Evolutionary conservation across 2,888 invertebrate genomes (phyloP).

Genomic region (Synergus umbraculus): DNA sequence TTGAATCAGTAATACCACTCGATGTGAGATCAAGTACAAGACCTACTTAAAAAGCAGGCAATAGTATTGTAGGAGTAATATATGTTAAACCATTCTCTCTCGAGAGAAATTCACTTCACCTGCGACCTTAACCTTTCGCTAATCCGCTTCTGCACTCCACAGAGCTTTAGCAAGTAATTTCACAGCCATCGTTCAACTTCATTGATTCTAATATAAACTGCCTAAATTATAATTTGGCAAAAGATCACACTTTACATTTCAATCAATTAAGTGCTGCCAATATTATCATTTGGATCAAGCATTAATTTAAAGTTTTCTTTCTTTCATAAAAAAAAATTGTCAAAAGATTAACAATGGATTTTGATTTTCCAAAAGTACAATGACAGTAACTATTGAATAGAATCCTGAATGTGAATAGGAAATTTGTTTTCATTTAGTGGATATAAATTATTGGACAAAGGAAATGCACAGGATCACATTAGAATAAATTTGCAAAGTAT

Average conservation of each 20-base stretch:
- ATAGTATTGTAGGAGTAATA: conserved; percentile 31
- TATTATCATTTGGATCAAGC: not conserved
- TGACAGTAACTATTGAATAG: too few species aligned
- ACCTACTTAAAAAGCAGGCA: conserved; percentile 37
- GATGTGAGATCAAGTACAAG: conserved; percentile 33
- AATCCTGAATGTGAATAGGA: too few species aligned
- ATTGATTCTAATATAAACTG: conserved; percentile 10
- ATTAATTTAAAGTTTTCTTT: too few species aligned
- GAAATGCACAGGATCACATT: not conserved
- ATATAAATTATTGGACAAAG: not conserved
- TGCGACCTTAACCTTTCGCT: conserved; percentile 34
- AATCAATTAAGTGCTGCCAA: not conserved
- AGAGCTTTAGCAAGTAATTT: conserved; percentile 30
- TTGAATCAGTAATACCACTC: conserved; percentile 17
- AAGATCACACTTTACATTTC: not conserved
- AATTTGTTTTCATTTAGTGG: not conserved
- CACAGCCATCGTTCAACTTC: conserved; percentile 28
- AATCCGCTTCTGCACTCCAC: conserved; percentile 32
- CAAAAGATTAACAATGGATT: too few species aligned
- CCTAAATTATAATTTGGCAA: conserved; percentile 5
- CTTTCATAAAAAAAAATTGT: too few species aligned
- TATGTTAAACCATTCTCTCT: conserved; percentile 36
- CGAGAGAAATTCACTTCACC: conserved; percentile 25
- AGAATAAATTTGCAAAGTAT: not conserved
- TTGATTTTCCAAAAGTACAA: too few species aligned